Conservation (phyloP, 2,888 invertebrate species). For the Bursaphelenchus okinawaensis region DNA sequence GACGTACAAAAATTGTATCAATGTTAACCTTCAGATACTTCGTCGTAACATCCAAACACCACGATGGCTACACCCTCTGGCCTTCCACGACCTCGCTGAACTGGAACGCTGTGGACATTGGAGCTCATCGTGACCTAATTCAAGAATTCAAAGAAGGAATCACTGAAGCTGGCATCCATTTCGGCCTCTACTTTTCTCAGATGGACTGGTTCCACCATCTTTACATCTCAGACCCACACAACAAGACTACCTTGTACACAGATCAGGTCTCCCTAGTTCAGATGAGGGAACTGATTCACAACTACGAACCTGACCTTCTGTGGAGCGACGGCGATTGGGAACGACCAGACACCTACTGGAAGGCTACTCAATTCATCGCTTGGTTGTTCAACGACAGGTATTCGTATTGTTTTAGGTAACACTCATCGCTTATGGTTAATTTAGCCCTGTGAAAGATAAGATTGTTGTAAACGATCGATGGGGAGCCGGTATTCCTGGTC, state of each 20-base stretch:
- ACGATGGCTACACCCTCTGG: constrained; percentile 62
- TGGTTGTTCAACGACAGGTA: constrained; percentile 81
- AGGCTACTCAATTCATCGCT: constrained; percentile 74
- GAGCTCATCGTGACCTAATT: constrained; percentile 61
- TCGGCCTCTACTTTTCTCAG: constrained; percentile 54
- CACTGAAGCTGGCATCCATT: constrained; percentile 34
- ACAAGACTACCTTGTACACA: constrained; percentile 21
- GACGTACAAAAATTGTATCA: no score
- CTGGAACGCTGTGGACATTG: constrained; percentile 55
- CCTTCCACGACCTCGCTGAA: constrained; percentile 14
- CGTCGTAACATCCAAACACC: constrained; percentile 62
- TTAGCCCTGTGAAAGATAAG: constrained; percentile 72
- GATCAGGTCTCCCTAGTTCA: constrained; percentile 48
- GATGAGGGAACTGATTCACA: constrained; percentile 57
- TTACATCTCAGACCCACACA: constrained; percentile 35
- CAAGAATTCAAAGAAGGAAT: neutral
- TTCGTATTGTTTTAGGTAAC: no score
- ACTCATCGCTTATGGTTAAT: constrained; percentile 66
- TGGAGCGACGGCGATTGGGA: constrained; percentile 95
- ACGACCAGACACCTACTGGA: constrained; percentile 69
- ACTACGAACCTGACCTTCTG: constrained; percentile 68
- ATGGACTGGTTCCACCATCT: constrained; percentile 56
- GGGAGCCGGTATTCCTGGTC: constrained; percentile 74
- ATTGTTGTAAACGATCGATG: constrained; percentile 89
- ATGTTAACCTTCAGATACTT: constrained; percentile 59